Conservation (phyloP, 2,888 invertebrate species). For the Amiota minor region DNA sequence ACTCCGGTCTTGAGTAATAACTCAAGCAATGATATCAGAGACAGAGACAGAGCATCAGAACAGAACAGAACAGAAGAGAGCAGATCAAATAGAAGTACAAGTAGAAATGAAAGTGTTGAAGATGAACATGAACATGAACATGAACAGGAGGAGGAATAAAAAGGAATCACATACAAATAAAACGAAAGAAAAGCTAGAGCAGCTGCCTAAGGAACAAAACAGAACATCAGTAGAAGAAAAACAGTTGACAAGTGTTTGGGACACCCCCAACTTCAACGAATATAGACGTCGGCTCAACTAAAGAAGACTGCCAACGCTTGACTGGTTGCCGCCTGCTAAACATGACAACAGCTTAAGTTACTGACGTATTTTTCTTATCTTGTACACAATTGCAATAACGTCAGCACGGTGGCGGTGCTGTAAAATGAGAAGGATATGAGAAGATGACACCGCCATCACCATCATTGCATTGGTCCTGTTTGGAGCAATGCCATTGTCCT, state of each 20-base stretch:
- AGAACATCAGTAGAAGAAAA: no score
- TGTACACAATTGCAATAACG: no score
- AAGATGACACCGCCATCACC: background rate
- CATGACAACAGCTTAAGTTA: constrained; percentile 27
- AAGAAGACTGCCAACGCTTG: background rate
- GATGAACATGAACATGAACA: background rate
- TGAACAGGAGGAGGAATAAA: no score
- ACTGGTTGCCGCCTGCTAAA: constrained; percentile 16
- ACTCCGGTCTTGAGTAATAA: constrained; percentile 19
- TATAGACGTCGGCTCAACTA: background rate
- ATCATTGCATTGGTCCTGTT: background rate
- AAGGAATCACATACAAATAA: background rate
- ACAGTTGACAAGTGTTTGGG: background rate
- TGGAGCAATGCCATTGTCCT: constrained; percentile 18
- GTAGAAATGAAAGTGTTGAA: constrained; percentile 5
- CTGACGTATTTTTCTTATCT: constrained; percentile 18
- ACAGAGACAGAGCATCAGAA: no score
- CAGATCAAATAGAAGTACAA: constrained; percentile 1
- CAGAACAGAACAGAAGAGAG: no score
- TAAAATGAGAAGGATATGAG: background rate
- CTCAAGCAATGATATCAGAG: constrained; percentile 20
- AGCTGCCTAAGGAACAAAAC: no score
- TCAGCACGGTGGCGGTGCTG: no score
- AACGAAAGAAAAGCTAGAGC: no score
- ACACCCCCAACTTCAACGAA: background rate